These are phyloP conservation scores for Alsophila aescularia DNA, from an alignment of 2,888 invertebrate species.

Conservation along the genomic window DNA sequence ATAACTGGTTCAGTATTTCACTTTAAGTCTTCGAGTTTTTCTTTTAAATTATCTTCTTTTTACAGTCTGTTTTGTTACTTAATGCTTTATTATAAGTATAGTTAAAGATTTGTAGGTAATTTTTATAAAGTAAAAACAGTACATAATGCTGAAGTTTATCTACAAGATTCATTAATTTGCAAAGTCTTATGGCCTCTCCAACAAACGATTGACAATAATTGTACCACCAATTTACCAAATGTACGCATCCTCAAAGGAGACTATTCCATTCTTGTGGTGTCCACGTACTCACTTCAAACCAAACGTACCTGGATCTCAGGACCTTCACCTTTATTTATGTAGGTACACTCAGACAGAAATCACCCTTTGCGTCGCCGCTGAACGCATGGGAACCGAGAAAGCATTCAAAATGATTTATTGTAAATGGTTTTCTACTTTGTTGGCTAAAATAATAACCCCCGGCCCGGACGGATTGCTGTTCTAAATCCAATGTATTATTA, in stretches of 20 bases:
- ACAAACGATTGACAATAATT: not conserved
- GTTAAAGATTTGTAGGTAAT: no score
- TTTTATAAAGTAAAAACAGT: no score
- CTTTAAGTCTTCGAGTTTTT: no score
- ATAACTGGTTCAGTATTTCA: no score
- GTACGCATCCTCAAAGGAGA: not conserved
- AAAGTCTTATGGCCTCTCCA: no score
- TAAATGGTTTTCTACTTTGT: conserved; percentile 85
- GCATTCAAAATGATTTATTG: conserved; percentile 85
- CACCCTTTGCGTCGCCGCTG: conserved; percentile 82
- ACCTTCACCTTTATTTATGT: conserved; percentile 83
- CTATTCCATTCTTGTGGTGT: conserved; percentile 45
- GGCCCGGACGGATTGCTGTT: conserved; percentile 69
- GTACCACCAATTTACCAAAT: not conserved
- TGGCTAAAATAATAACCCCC: conserved; percentile 82
- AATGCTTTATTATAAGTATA: no score
- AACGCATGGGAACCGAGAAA: conserved; percentile 80
- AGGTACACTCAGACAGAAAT: conserved; percentile 75
- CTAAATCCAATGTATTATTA: conserved; percentile 80
- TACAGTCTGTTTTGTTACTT: no score
- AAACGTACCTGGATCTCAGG: conserved; percentile 78
- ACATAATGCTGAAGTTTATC: no score
- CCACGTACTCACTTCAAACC: conserved; percentile 48
- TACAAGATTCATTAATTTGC: no score
- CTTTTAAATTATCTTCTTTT: no score